Evolutionary conservation across 1,140 invertebrate species (phyloP), one percentile per base, ranked within the genome.

Genomic region (Atta cephalotes): DNA sequence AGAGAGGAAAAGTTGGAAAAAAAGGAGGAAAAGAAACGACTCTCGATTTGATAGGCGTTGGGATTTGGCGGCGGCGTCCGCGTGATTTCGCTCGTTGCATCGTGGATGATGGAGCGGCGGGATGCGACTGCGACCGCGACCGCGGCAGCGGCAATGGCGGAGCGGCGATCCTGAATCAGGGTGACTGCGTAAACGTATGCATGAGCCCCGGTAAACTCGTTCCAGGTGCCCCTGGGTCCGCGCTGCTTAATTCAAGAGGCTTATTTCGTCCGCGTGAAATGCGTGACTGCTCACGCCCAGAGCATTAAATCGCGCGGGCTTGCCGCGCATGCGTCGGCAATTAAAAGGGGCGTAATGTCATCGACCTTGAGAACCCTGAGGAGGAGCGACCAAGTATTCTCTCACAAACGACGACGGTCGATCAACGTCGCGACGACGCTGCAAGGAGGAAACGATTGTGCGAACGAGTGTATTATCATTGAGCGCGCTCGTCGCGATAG

Each of bases 161-260:
- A 14, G 56, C 9, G 81, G 49, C 12, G 77, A 76, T 86, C 49
- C 70, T 85, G 88, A 88, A 90, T 86, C 82, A 31, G 77, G 81
- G 56, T 74, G 51, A 80, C 76, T 79, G 85, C 66, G 70, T 90
- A 90, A 91, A 91, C 78, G 87, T 86, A 91, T 89, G 89, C 88
- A 89, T 76, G 76, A 82, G 80, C 51, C 76, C 77, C 68, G 78
- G 89, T 89, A 89, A 91, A 91, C 90, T 91, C 80, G 87, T 91
- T 88, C 21, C 87, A 70, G 78, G 66, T 80, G 66, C 86, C 68
- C 21, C 70, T 85, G 82, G 66, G 72, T 82, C 78, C 77, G 16
- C 28, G 62, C 85, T 89, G 87, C 71, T 91, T 87, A 86, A 91
- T 89, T 86, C 85, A 86, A 87, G 85, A 86, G 87, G 63, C 81